Evolutionary conservation across 2,888 invertebrate species (phyloP), one percentile per base, ranked within the genome.

Genomic region (Hartigia nigra): DNA sequence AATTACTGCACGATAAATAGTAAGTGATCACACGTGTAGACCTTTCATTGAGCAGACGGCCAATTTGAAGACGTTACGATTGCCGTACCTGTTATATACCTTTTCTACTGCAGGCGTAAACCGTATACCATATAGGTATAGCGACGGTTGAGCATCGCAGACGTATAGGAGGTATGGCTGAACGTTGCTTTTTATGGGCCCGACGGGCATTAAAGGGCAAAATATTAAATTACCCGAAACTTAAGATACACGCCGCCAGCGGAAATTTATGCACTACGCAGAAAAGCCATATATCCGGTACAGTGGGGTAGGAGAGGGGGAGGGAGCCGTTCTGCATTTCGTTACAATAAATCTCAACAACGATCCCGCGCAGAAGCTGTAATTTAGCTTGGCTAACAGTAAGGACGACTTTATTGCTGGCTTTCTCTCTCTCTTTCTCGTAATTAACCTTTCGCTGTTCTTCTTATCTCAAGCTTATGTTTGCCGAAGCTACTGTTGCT

Each of bases 201-300:
- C 72, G 72, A 72, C 72, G 34, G 72, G 72, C 72, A 72, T 72
- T 72, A 72, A 72, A 82, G 78, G 80, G 77, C 79, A 76, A 86
- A 84, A 86, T 81, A 83, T 85, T 83, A 83, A 84, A 86, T 85
- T 83, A 84, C 74, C 82, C 82, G 78, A 78, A 80, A 72, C 72
- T 31, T 34, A 72, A 77, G 70, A 77, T 74, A 77, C 70, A 75
- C 78, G 76, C 77, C 74, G 74, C 39, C 76, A 35, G 76, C 31
- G 34, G 32, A 81, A 86, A 87, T 87, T 84, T 86, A 86, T 86
- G 81, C 82, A 70, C 78, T 81, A 70, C 79, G 80, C 77, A 55
- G 69, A 75, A 78, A 78, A 76, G 79, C 75, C 69, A 36, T 39
- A 72, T 34, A 34, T 34, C 32, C 31, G 72, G 32, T 23, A 34